Evolutionary conservation across 2,888 invertebrate species (phyloP).

Genomic region (Leptogaster cylindrica): DNA sequence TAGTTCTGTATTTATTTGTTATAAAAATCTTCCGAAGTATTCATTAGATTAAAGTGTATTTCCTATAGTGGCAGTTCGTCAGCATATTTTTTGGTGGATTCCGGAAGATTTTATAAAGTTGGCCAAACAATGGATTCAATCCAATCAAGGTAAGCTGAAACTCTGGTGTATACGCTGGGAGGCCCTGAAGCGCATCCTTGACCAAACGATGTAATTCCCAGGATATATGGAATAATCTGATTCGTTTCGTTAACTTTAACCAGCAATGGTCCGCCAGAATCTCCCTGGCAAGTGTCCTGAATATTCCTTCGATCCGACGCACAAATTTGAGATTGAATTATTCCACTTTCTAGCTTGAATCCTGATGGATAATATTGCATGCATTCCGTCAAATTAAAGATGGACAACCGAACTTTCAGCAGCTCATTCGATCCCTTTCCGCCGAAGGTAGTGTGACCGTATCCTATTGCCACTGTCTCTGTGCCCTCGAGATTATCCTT

Average conservation of each 20-base stretch:
- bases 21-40: no score
- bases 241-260: not conserved
- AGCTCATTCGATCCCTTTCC: not conserved
- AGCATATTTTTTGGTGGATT: no score
- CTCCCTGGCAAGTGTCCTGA: constrained; percentile 68
- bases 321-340: constrained; percentile 65
- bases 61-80: no score
- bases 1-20: no score
- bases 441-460: not conserved
- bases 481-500: not conserved
- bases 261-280: constrained; percentile 71
- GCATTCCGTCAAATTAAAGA: not conserved
- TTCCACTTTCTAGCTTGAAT: constrained; percentile 57
- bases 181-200: constrained; percentile 8
- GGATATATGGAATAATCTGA: constrained; percentile 1
- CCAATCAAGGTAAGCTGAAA: constrained; percentile 18
- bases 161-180: constrained; percentile 32
- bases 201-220: constrained; percentile 32
- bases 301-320: constrained; percentile 62
- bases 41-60: no score
- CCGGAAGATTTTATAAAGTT: no score
- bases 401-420: no score
- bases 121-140: constrained; percentile 38
- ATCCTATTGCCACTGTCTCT: not conserved
- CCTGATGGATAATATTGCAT: not conserved